Base-by-base conservation (phyloP, 2,113 vertebrate species). In the Mus spicilegus region DNA sequence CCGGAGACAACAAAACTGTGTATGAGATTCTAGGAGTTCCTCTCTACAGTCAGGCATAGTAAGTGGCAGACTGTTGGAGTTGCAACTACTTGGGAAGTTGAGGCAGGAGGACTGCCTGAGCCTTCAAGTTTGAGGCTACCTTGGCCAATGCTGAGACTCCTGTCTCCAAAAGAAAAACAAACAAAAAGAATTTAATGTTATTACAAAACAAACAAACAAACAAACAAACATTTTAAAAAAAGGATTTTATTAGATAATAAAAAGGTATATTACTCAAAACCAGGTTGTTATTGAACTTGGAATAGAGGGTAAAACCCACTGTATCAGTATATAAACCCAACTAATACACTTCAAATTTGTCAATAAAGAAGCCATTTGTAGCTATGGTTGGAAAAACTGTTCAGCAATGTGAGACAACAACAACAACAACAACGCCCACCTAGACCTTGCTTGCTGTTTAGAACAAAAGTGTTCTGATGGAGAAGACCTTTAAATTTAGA, bases 151-250 rank as follows among this genome's bases (percentile, higher is more conserved):
- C 28, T 42, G n/a, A 93, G 49, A 61, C 61, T 4, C 39, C 12
- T 75, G 42, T 65, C 42, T 86, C 42, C 39, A 19, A 65, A 93
- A 86, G 13, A 49, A 51, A 75, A 81, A 77, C 49, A 75, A 81
- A 77, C 49, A 42, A 86, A 96, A 91, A 75, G 39, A n/a, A 93
- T 39, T 89, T 75, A 69, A 90, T 95, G 19, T 56, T 87, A 65
- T 54, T 77, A 28, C 5, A 63, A 86, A 75, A 89, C 77, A 88
- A 75, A 22, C 17, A 42, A 80, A 95, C 22, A 63, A 63, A 63
- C 54, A 56, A n/a, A n/a, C n/a, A n/a, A n/a, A n/a, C n/a, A n/a
- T n/a, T 56, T 56, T 90, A 84, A 96, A 96, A 87, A 92, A 42
- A 93, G 26, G 20, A 75, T 82, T 77, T 81, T 58, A 76, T 92